Conservation (phyloP, 2,888 invertebrate genomes). For the Meandrusa payeni region DNA sequence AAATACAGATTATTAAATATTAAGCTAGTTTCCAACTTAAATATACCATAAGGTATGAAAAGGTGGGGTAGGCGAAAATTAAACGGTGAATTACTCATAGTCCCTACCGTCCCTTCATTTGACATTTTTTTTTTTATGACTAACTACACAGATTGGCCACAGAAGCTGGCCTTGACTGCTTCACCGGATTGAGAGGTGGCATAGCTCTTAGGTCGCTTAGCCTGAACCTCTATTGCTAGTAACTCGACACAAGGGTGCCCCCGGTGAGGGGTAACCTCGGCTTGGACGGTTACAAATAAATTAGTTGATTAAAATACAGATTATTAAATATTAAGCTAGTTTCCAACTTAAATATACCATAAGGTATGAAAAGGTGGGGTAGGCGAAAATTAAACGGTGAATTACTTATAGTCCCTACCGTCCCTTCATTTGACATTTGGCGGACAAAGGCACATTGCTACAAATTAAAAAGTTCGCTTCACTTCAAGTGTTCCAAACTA, state of each 20-base stretch:
- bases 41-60: slow-evolving; percentile 14
- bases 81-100: slow-evolving; percentile 21
- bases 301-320: too few species aligned
- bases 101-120: slow-evolving; percentile 4
- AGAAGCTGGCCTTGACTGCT: too few species aligned
- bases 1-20: slow-evolving; percentile 14
- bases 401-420: slow-evolving; percentile 15
- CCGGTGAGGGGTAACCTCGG: too few species aligned
- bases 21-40: slow-evolving; percentile 16
- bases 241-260: too few species aligned
- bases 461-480: slow-evolving; percentile 19
- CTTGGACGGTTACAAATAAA: too few species aligned
- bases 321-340: slow-evolving; percentile 16
- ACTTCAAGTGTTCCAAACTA: slow-evolving; percentile 10
- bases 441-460: slow-evolving; percentile 16
- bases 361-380: slow-evolving; percentile 14
- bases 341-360: slow-evolving; percentile 19
- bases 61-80: slow-evolving; percentile 20
- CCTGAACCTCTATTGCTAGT: too few species aligned
- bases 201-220: too few species aligned
- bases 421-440: slow-evolving; percentile 12
- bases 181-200: too few species aligned
- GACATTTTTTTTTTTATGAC: too few species aligned
- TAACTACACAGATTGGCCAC: too few species aligned
- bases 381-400: slow-evolving; percentile 20